These are phyloP conservation scores for Sorex maritimensis DNA, from an alignment of 2,797 vertebrate genomes.

Conservation along the genomic window DNA sequence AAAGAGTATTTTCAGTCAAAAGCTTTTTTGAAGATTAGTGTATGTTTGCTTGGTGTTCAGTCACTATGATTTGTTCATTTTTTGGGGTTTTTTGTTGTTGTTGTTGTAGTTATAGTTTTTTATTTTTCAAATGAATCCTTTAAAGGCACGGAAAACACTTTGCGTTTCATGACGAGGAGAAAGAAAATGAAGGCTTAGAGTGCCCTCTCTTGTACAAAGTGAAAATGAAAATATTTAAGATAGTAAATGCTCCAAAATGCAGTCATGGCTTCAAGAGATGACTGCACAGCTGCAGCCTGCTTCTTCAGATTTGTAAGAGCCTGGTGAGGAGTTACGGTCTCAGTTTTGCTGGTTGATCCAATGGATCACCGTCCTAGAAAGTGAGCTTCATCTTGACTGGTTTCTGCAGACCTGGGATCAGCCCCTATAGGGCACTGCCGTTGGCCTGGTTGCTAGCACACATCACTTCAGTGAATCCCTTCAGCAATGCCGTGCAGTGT, in stretches of 20 bases:
- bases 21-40: conserved; percentile 31
- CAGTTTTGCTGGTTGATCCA: background rate
- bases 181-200: background rate
- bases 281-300: too few species aligned
- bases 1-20: conserved; percentile 3
- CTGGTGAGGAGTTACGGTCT: background rate
- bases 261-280: background rate
- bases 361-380: background rate
- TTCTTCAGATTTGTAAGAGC: background rate
- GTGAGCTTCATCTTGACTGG: background rate
- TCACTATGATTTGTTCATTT: background rate
- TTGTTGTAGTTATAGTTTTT: background rate
- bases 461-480: fast-evolving
- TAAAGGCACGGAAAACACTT: conserved; percentile 8
- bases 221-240: conserved; percentile 1
- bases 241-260: background rate
- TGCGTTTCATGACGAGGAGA: background rate
- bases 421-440: fast-evolving
- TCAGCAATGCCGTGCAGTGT: fast-evolving
- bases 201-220: conserved; percentile 73
- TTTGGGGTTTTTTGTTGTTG: too few species aligned
- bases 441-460: fast-evolving
- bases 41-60: background rate
- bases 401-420: fast-evolving
- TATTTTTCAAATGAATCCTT: conserved; percentile 5